Base-by-base conservation (phyloP, 2,797 vertebrate species). In the Carduelis carduelis region DNA sequence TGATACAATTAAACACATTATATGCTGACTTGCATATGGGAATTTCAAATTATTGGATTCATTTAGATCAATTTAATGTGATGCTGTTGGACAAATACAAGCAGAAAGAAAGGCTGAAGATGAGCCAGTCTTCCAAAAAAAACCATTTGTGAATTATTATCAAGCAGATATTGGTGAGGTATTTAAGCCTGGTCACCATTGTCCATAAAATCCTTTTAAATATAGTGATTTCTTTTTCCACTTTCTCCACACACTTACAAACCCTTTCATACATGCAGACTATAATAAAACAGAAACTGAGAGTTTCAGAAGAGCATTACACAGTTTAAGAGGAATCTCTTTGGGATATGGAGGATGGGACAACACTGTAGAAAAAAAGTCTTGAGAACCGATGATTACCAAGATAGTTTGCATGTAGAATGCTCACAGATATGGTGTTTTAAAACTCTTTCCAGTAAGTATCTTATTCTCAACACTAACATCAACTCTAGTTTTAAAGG, bases 221-320 rank as follows among this genome's bases (percentile, higher is more conserved):
- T 30, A 44, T 1, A 71, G 21, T 0, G 1, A 28, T 41, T 70
- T 57, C 10, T 56, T 68, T 61, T 14, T 15, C 8, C 1, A 6
- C 14, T 43, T 77, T 37, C 32, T 46, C 69, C n/a, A 34, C 24
- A 15, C 13, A 21, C 35, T 65, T 28, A 41, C 23, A 63, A 39
- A 63, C 15, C 15, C 7, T 47, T 79, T 47, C 46, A 79, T 4
- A 72, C 1, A 59, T 0, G 3, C 8, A 56, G 8, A 50, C 12
- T 34, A 28, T 14, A 83, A 50, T 21, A 71, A 83, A 71, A 78
- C 9, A 61, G 92, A 28, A 12, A 87, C 2, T 41, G 43, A 71
- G 14, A 64, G 23, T 56, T 92, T 85, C 3, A 9, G 41, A 82
- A 77, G 22, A 66, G 17, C 19, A 32, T 34, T 18, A 41, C 32